Base-by-base conservation (phyloP, 2,888 invertebrate genomes). In the Tenthredo distinguenda region DNA sequence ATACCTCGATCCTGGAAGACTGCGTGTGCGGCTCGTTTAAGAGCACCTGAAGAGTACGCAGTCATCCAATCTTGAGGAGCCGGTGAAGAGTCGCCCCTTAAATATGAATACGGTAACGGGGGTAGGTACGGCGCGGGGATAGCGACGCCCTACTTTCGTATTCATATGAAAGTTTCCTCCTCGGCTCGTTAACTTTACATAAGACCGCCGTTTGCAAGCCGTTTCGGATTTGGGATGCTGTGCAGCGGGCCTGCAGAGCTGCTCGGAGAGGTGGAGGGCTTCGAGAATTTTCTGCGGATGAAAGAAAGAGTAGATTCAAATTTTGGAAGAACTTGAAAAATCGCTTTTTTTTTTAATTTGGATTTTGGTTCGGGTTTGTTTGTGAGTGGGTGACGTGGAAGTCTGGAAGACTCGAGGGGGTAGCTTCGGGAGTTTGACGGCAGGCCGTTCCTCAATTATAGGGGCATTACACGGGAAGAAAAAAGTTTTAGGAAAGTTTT, bases 151-250 rank as follows among this genome's bases (percentile, higher is more conserved):
- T 89, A 90, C 92, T 92, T 90, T 91, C 90, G 91, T 92, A 92
- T 92, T 92, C 91, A 92, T 92, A 90, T 91, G 90, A 92, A 92
- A 92, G 91, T 92, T 92, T 91, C 90, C 89, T 88, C 90, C 90
- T 90, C 90, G 90, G 90, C 91, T 91, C 91, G 91, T 92, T 91
- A 92, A 92, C 90, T 91, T 91, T 91, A 90, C 92, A 92, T 89
- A 89, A 90, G 90, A 89, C 88, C 87, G 86, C 76, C 83, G 83
- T 83, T 83, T 83, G 83, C 83, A 58, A 65, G 68, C 83, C 83
- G 83, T 83, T 83, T 68, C 34, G 21, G 31, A 68, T 47, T 68
- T 34, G 68, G 58, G 81, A 62, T 81, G 58, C 58, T 81, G 37
- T n/a, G 31, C 10, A 40, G 40, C 77, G 4, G 31, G 5, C 18